Percentiles rank a stretch among this genome's conserved stretches.
These are phyloP conservation scores for Tetragnatha montana DNA, from an alignment of 2,888 invertebrate species.

Conservation along the genomic window DNA sequence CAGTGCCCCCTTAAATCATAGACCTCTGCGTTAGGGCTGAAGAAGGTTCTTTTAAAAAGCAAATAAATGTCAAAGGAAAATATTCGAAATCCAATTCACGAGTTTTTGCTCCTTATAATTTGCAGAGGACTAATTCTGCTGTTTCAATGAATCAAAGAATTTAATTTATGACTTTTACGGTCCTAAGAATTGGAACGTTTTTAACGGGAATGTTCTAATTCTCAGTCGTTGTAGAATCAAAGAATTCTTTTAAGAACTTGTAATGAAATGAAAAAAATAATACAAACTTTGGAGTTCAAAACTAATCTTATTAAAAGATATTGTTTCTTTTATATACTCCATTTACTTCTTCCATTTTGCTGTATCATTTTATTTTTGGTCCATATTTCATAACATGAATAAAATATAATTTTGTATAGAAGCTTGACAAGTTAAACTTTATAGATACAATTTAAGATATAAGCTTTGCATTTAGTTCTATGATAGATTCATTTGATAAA, in stretches of 20 bases:
- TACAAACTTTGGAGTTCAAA: too few species aligned
- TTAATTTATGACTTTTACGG: not conserved
- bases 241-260: not conserved
- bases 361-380: too few species aligned
- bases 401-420: too few species aligned
- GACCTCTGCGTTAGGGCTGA: not conserved
- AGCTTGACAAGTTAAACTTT: too few species aligned
- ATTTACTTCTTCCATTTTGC: too few species aligned
- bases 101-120: not conserved
- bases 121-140: not conserved
- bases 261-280: too few species aligned
- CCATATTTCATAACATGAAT: too few species aligned
- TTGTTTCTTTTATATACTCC: too few species aligned
- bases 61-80: slow-evolving; percentile 22
- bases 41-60: slow-evolving; percentile 7
- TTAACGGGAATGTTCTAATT: not conserved
- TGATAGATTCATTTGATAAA: too few species aligned
- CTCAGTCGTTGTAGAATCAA: not conserved
- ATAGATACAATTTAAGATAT: too few species aligned
- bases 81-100: slow-evolving; percentile 28
- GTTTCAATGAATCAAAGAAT: not conserved
- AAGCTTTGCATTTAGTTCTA: too few species aligned
- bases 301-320: too few species aligned
- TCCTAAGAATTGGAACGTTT: not conserved
- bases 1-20: not conserved